These are phyloP conservation scores for Teleiodes luculella DNA, from an alignment of 2,888 invertebrate genomes.

Conservation along the genomic window DNA sequence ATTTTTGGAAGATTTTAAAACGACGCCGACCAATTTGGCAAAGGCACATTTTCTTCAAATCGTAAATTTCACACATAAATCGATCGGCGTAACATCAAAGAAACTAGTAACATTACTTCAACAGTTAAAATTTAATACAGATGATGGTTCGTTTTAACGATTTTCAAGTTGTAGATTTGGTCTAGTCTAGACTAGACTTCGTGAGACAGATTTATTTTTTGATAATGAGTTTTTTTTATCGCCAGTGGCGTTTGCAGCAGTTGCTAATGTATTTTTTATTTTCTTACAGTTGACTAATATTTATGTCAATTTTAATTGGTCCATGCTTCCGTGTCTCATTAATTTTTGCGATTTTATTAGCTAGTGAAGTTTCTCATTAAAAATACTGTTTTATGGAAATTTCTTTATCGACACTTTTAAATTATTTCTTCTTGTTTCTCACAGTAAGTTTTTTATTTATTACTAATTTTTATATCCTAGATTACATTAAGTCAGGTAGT, in stretches of 20 bases:
- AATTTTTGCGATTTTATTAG: too few species aligned
- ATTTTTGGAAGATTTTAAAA: conserved; percentile 20
- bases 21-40: conserved; percentile 34
- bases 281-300: neutral
- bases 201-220: neutral
- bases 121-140: neutral
- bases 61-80: conserved; percentile 1
- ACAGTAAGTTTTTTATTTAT: too few species aligned
- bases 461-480: too few species aligned
- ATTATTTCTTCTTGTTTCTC: too few species aligned
- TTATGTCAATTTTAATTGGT: neutral
- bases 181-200: neutral
- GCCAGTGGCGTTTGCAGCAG: neutral
- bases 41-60: conserved; percentile 25
- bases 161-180: neutral
- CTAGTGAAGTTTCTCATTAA: too few species aligned
- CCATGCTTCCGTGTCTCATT: neutral
- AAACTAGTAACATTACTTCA: neutral
- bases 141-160: neutral
- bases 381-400: too few species aligned
- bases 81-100: neutral
- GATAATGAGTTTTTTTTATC: neutral
- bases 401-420: too few species aligned
- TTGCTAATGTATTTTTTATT: neutral
- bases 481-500: too few species aligned